phyloP scores from a whole-genome alignment of 2,797 vertebrate genomes.

The Anolis apletophallus region DNA sequence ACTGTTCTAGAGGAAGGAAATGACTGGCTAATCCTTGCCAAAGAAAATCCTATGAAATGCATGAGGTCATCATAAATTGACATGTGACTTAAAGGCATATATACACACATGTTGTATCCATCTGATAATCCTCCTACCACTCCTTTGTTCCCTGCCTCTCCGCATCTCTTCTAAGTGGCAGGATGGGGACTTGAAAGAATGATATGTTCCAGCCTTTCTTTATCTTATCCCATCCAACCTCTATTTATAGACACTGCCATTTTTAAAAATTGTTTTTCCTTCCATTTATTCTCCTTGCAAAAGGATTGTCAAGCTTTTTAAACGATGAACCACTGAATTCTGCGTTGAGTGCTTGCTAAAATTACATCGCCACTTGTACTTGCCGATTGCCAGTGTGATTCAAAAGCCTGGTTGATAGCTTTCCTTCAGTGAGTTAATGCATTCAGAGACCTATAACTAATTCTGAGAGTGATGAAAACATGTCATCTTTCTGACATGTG shows the following conservation, averaged over 20 bases:
- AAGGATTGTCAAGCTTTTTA: slow-evolving; percentile 7
- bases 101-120: background rate
- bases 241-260: slow-evolving; percentile 1
- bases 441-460: slow-evolving; percentile 73
- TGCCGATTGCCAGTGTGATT: slow-evolving; percentile 65
- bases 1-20: too few relatives aligned
- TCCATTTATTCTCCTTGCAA: background rate
- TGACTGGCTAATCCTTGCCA: too few relatives aligned
- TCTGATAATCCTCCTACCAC: background rate
- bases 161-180: background rate
- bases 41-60: too few relatives aligned
- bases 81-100: too few relatives aligned
- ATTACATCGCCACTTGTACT: slow-evolving; percentile 64
- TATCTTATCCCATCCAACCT: background rate
- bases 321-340: slow-evolving; percentile 57
- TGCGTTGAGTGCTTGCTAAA: slow-evolving; percentile 63
- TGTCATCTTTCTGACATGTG: slow-evolving; percentile 77
- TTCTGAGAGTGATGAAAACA: slow-evolving; percentile 73
- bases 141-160: background rate
- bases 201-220: background rate
- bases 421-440: slow-evolving; percentile 68
- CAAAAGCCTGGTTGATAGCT: slow-evolving; percentile 66
- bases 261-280: background rate
- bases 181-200: slow-evolving; percentile 11
- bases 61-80: too few relatives aligned